A percentile compares a stretch with the other conserved stretches of the same genome.
These are phyloP conservation scores for Cecropterus lyciades DNA, from an alignment of 1,140 invertebrate species.

Conservation along the genomic window DNA sequence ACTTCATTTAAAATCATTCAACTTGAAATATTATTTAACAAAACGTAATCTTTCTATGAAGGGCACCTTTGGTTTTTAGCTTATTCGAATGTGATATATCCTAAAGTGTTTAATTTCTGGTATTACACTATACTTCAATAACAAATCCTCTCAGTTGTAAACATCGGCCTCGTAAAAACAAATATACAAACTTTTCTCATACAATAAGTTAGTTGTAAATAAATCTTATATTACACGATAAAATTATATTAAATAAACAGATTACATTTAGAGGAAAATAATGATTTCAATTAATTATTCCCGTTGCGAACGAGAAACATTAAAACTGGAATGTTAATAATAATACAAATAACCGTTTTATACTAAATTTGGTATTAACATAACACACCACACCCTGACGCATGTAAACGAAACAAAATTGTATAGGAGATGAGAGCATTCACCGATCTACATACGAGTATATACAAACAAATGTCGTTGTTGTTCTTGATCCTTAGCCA, in stretches of 20 bases:
- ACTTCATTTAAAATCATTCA: slow-evolving; percentile 82
- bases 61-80: slow-evolving; percentile 86
- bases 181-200: slow-evolving; percentile 67
- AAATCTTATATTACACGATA: slow-evolving; percentile 81
- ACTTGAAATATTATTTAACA: slow-evolving; percentile 84
- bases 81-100: slow-evolving; percentile 83
- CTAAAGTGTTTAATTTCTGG: slow-evolving; percentile 81
- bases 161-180: slow-evolving; percentile 75
- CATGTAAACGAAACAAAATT: slow-evolving; percentile 50
- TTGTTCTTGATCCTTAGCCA: slow-evolving; percentile 63
- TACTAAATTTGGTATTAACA: slow-evolving; percentile 80
- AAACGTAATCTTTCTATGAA: slow-evolving; percentile 85
- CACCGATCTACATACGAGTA: slow-evolving; percentile 36
- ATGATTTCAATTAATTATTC: slow-evolving; percentile 72
- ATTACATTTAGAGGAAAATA: slow-evolving; percentile 62
- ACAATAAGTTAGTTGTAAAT: slow-evolving; percentile 82
- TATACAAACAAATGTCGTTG: slow-evolving; percentile 38
- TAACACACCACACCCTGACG: slow-evolving; percentile 72
- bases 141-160: slow-evolving; percentile 76
- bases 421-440: slow-evolving; percentile 63
- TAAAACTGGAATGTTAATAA: slow-evolving; percentile 81
- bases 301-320: slow-evolving; percentile 73
- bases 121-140: slow-evolving; percentile 74
- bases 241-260: slow-evolving; percentile 73
- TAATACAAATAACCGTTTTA: slow-evolving; percentile 70